Percentiles rank a stretch among this genome's conserved stretches.
Conservation (phyloP, 2,888 invertebrate genomes). For the Aphodius sticticus region DNA sequence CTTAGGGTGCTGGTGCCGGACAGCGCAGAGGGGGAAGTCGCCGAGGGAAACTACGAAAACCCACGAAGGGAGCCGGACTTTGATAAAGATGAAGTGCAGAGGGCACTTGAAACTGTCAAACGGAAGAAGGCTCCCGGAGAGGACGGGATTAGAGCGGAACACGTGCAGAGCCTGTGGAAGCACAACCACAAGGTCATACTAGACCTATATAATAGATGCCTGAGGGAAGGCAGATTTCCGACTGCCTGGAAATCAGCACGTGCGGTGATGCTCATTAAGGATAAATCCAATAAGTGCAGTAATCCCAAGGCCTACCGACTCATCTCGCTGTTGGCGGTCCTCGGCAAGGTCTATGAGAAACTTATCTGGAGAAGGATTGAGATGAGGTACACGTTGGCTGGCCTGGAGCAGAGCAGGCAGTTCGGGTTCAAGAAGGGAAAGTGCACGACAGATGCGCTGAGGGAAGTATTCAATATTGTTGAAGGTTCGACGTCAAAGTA, state of each 20-base stretch:
- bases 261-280: background rate
- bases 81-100: background rate
- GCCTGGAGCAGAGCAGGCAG: background rate
- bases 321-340: background rate
- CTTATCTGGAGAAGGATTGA: background rate
- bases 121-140: constrained; percentile 21
- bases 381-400: too few relatives aligned
- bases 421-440: constrained; percentile 7
- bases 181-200: background rate
- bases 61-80: background rate
- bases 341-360: background rate
- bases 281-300: background rate
- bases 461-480: background rate
- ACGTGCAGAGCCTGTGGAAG: background rate
- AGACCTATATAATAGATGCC: constrained; percentile 6
- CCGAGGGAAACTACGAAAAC: background rate
- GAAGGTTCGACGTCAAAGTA: constrained; percentile 16
- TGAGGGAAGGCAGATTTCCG: background rate
- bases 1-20: background rate
- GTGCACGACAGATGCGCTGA: constrained; percentile 18
- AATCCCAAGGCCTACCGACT: constrained; percentile 4
- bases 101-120: background rate
- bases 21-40: background rate
- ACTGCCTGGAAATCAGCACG: constrained; percentile 8
- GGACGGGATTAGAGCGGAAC: constrained; percentile 26